Conservation (phyloP, 2,888 invertebrate genomes). For the Caenorhabditis sinica region DNA sequence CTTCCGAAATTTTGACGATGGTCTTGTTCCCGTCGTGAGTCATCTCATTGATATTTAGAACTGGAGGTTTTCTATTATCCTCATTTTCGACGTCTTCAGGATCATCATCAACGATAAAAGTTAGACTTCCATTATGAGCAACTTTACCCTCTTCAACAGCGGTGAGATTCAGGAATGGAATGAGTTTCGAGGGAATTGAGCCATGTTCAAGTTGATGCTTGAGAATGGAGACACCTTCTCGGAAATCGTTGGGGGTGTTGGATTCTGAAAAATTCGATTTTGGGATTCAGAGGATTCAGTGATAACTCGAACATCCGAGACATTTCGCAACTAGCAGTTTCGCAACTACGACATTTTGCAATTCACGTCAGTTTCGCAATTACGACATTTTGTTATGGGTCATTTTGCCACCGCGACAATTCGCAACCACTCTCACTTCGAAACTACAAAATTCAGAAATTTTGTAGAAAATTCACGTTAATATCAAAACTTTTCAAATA, state of each 20-base stretch:
- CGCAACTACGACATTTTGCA: no score
- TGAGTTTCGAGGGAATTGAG: conserved; percentile 27
- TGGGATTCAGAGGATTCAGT: background rate
- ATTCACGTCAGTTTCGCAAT: no score
- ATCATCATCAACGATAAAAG: conserved; percentile 54
- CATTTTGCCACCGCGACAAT: no score
- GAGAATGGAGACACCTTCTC: conserved; percentile 16
- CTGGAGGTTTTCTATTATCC: background rate
- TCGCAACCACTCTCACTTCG: no score
- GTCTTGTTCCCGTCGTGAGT: conserved; percentile 66
- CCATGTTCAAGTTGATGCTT: conserved; percentile 31
- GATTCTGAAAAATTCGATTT: background rate
- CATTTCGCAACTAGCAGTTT: no score
- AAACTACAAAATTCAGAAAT: background rate
- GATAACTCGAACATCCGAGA: background rate
- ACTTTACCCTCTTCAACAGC: conserved; percentile 39
- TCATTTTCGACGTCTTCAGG: conserved; percentile 44
- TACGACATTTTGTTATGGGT: no score
- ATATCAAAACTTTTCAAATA: no score
- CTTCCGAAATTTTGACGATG: conserved; percentile 59
- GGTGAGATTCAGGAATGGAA: conserved; percentile 39
- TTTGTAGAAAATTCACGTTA: background rate
- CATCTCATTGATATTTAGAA: conserved; percentile 56
- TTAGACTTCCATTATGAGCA: conserved; percentile 42
- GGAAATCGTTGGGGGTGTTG: conserved; percentile 6